Conservation (phyloP, 1,140 invertebrate species). For the Teleopsis dalmanni region DNA sequence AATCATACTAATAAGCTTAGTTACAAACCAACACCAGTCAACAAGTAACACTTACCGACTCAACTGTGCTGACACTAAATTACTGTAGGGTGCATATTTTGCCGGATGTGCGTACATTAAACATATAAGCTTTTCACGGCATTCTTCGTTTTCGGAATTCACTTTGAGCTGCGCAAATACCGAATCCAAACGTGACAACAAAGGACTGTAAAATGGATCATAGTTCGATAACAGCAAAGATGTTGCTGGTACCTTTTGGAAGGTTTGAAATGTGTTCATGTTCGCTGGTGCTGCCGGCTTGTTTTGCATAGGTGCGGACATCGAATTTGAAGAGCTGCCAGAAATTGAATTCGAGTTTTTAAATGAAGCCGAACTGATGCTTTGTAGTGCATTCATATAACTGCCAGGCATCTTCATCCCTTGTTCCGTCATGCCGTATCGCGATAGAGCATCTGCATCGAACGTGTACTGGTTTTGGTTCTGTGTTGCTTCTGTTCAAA, state of each 20-base stretch:
- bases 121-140: constrained; percentile 73
- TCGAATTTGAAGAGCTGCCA: constrained; percentile 21
- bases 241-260: constrained; percentile 75
- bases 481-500: constrained; percentile 30
- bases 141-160: constrained; percentile 53
- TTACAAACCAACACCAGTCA: neutral
- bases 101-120: constrained; percentile 78
- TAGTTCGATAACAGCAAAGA: constrained; percentile 74
- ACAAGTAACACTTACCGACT: constrained; percentile 55
- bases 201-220: constrained; percentile 77
- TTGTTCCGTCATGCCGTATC: constrained; percentile 17
- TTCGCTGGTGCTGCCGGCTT: constrained; percentile 32
- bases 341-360: constrained; percentile 36
- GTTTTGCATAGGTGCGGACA: constrained; percentile 17
- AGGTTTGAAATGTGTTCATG: constrained; percentile 54
- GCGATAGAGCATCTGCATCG: constrained; percentile 25
- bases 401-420: constrained; percentile 36
- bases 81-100: constrained; percentile 77
- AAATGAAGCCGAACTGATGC: constrained; percentile 34
- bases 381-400: constrained; percentile 34
- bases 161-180: constrained; percentile 70
- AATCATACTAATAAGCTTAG: neutral
- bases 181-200: constrained; percentile 70
- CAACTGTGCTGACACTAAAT: constrained; percentile 76
- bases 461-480: constrained; percentile 33